Conservation (phyloP, 1,140 invertebrate genomes). For the Mya arenaria region DNA sequence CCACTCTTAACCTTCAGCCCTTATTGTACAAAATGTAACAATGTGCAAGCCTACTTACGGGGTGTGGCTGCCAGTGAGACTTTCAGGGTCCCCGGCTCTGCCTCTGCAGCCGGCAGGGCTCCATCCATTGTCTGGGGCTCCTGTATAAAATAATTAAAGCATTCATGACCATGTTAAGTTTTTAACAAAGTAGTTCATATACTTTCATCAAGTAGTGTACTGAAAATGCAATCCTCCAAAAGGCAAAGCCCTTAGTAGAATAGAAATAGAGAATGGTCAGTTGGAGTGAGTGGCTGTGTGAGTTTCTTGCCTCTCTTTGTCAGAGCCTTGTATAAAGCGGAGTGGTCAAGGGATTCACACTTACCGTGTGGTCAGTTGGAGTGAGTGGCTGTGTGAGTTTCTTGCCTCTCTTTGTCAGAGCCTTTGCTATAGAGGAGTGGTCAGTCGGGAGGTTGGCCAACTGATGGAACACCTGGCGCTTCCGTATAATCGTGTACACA, state of each 20-base stretch:
- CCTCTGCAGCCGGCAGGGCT: constrained; percentile 90
- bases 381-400: constrained; percentile 72
- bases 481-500: constrained; percentile 99
- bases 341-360: constrained; percentile 88
- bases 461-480: constrained; percentile 97
- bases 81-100: constrained; percentile 86
- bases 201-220: no score
- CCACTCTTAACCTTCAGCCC: not conserved
- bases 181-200: no score
- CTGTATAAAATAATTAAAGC: no score
- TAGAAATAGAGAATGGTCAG: constrained; percentile 59
- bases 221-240: no score
- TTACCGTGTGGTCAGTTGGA: constrained; percentile 46
- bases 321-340: constrained; percentile 92
- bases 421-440: constrained; percentile 92
- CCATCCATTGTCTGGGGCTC: constrained; percentile 88
- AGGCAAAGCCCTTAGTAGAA: no score
- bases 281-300: constrained; percentile 55
- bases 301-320: constrained; percentile 85
- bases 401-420: constrained; percentile 87
- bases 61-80: constrained; percentile 94
- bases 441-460: constrained; percentile 98
- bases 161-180: no score
- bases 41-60: constrained; percentile 79
- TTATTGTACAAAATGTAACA: not conserved